Evolutionary conservation across 2,113 vertebrate genomes (phyloP), one percentile per base, ranked within the genome.

Genomic region (Hydropotes inermis): DNA sequence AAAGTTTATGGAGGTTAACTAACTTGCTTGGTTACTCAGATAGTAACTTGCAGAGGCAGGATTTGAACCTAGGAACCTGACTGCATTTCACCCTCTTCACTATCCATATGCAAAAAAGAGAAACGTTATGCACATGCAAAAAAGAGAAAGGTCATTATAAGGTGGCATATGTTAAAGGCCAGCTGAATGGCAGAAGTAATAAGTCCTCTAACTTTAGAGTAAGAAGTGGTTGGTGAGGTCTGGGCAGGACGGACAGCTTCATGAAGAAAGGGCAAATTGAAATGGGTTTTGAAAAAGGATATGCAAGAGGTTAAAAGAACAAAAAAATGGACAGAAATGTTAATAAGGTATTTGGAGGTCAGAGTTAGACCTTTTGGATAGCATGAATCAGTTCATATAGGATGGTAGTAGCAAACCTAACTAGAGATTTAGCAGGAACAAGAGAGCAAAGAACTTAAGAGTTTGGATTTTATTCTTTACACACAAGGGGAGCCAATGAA

Each of bases 391-490:
- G 70, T 28, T 82, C 16, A 7, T 19, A 3, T 2, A 86, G n/a
- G 30, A 89, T 1, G 57, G 27, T 10, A 54, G 47, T 5, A 87
- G 60, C 39, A 94, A 82, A 33, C 2, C 7, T 50, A 82, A 52
- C 15, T 39, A 47, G 87, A 81, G 50, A 89, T 39, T 50, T 45
- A 57, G 30, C 78, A 93, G 60, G 58, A 89, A 83, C 8, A 86
- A 87, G 67, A 70, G 14, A 50, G 28, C 19, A 36, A 96, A 86
- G 67, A 60, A 54, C 39, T 76, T 50, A 28, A 54, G 67, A 84
- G 7, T 52, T 36, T 95, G 21, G 43, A 60, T 92, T 97, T 79
- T 60, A 95, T 91, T 95, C 39, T 93, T 86, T 78, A 89, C 11
- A n/a, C 7, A 78, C 64, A 79, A 87, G 15, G 4, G 13, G 19